Base-by-base conservation (phyloP, 1,140 invertebrate species). In the Rhizoglyphus robini region DNA sequence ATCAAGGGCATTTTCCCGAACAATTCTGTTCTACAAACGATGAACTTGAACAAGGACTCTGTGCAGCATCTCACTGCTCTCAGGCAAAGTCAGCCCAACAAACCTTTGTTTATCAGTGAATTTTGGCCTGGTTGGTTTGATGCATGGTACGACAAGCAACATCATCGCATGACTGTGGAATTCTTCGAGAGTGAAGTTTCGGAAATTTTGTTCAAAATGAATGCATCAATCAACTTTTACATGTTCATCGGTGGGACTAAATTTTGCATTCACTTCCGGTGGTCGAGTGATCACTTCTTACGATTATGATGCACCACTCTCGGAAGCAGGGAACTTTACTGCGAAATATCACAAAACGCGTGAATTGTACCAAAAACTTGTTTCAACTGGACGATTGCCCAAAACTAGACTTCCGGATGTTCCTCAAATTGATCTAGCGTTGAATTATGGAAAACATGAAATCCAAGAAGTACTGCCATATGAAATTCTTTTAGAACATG, bases 251-350 rank as follows among this genome's bases (percentile, higher is more conserved):
- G 69, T 29, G 69, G 69, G 0, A 69, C 69, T 13, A 62, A 68
- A n/a, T 48, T 69, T 69, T 54, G 69, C 15, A 11, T 69, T 69
- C 34, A 29, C 11, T 15, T 69, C 66, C 48, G 68, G 68, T 8
- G 18, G 8, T 69, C 58, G 75, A 41, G 71, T 74, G 4, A 73
- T 74, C 3, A 81, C 79, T 3, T 77, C 74, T 58, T 81, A 81
- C 70, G 79, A 81, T 68, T 81, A 79, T 68, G 78, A 79, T 69
- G 74, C 77, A 5, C 79, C 79, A 3, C 69, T 81, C 18, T 74
- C 72, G n/a, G 79, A 81, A 69, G 72, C 75, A 48, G 79, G 79
- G 3, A 78, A 79, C 65, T 73, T 75, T 30, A 78, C 76, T 46
- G 68, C 72, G 23, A 78, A 79, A 70, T 80, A 78, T 69, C 68